phyloP scores from a whole-genome alignment of 30 jellyfish, hydroid and myxozoan species.

The Haliclystus octoradiatus region DNA sequence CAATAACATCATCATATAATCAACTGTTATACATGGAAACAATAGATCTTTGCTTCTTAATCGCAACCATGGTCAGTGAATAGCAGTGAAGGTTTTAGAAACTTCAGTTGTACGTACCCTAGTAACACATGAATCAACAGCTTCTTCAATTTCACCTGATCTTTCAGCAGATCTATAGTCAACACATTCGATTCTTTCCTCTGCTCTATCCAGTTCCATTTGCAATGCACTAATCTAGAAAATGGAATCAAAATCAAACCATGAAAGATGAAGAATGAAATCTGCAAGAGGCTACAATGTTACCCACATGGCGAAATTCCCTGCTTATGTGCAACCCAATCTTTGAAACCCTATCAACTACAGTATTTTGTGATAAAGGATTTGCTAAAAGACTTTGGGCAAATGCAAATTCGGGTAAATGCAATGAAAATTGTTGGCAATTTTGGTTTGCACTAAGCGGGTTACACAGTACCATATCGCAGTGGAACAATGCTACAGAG shows the following conservation, averaged over 20 bases:
- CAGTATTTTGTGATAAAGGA: no score
- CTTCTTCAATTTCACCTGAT: slow-evolving; percentile 91
- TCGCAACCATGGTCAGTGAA: not conserved
- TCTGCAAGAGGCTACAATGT: no score
- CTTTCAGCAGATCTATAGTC: slow-evolving; percentile 90
- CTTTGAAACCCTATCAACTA: no score
- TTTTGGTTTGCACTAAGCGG: no score
- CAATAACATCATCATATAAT: no score
- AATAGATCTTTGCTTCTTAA: not conserved
- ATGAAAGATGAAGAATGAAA: not conserved
- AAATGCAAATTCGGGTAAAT: no score
- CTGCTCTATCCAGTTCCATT: slow-evolving; percentile 75
- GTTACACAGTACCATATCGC: no score
- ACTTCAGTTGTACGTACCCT: slow-evolving; percentile 40
- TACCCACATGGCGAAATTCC: no score
- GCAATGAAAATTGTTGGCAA: no score
- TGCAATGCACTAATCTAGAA: slow-evolving; percentile 16
- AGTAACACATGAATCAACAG: slow-evolving; percentile 69
- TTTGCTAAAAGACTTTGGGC: no score
- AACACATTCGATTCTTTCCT: slow-evolving; percentile 80
- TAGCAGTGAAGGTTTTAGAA: not conserved
- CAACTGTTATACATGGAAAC: not conserved
- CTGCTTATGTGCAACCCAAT: no score
- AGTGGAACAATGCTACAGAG: no score
- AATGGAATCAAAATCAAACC: not conserved